Conservation (phyloP, 2,797 vertebrate genomes). For the Leptodactylus fallax region DNA sequence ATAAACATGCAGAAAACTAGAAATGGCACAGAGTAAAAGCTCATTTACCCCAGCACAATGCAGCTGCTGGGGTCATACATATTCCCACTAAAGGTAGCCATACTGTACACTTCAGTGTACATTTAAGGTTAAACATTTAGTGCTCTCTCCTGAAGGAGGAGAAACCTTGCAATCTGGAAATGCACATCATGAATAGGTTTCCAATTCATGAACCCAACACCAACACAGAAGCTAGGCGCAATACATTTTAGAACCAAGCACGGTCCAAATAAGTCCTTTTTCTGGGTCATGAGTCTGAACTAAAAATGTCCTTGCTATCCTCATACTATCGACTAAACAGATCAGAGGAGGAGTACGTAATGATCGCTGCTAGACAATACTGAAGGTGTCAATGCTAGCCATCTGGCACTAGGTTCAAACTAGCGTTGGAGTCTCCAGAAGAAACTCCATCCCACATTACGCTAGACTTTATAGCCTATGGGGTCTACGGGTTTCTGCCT, state of each 20-base stretch:
- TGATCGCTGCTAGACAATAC: neutral
- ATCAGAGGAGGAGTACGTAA: neutral
- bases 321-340: too few relatives aligned
- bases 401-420: neutral
- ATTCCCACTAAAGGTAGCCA: neutral
- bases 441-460: too few relatives aligned
- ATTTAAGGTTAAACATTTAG: neutral
- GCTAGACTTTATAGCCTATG: too few relatives aligned
- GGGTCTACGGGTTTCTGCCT: too few relatives aligned
- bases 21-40: neutral
- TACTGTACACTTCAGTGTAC: neutral
- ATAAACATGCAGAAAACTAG: neutral
- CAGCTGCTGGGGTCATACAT: neutral
- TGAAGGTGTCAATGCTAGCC: neutral
- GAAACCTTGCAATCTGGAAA: neutral
- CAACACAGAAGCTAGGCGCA: neutral
- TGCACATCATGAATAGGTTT: neutral
- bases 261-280: too few relatives aligned
- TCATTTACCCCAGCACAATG: neutral
- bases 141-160: neutral
- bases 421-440: too few relatives aligned
- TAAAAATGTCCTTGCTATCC: neutral
- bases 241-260: slow-evolving; percentile 25
- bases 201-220: slow-evolving; percentile 20
- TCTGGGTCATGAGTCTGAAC: too few relatives aligned